Percentiles rank a stretch among this genome's conserved stretches.
Conservation (phyloP, 2,888 invertebrate species). For the Morinoia aosen region DNA sequence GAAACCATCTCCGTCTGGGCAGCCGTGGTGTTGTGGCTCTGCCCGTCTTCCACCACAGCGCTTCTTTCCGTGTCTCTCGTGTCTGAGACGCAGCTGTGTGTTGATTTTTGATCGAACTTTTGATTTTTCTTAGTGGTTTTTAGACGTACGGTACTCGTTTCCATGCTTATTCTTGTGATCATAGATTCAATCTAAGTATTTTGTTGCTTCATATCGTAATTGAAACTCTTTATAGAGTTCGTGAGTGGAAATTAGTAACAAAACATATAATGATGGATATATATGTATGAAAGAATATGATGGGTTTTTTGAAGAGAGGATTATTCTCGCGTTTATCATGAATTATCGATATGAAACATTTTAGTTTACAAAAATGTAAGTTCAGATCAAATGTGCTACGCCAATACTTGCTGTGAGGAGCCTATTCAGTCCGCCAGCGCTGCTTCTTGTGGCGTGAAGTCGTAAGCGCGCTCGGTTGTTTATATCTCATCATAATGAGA, state of each 20-base stretch:
- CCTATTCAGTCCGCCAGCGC: neutral
- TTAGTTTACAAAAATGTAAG: neutral
- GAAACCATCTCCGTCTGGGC: neutral
- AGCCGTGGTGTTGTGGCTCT: neutral
- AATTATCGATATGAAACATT: neutral
- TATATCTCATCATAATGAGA: neutral
- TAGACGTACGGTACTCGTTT: neutral
- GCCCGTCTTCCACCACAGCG: neutral
- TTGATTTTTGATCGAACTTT: neutral
- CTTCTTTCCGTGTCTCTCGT: neutral
- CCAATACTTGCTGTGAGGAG: neutral
- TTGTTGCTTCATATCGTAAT: too few relatives aligned
- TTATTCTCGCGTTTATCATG: neutral
- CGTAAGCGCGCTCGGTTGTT: neutral
- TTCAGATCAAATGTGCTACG: neutral
- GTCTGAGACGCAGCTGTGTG: too few relatives aligned
- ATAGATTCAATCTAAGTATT: too few relatives aligned
- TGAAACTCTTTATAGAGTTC: neutral
- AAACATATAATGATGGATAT: neutral
- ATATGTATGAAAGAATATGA: neutral
- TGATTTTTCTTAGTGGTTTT: neutral
- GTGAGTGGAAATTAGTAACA: neutral
- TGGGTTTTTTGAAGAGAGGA: neutral
- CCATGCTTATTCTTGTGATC: neutral
- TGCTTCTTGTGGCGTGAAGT: neutral